Conservation (phyloP, 1,140 invertebrate genomes). For the Drosophila takahashii region DNA sequence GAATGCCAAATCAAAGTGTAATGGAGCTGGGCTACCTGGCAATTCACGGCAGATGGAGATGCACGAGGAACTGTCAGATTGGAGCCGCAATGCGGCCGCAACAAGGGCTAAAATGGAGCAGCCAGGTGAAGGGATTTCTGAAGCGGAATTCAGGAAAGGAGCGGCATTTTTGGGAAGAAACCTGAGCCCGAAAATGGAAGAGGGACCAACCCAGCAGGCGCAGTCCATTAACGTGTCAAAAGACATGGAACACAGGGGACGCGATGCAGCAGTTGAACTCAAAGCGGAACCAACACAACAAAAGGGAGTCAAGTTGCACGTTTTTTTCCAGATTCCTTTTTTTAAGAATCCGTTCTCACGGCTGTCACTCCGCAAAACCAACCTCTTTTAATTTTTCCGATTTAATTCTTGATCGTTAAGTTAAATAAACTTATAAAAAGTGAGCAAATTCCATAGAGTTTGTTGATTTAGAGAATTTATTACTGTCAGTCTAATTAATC, state of each 20-base stretch:
- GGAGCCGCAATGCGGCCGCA: slow-evolving; percentile 68
- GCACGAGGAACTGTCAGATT: slow-evolving; percentile 24
- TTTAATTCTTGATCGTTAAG: no score
- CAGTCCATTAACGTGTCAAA: slow-evolving; percentile 79
- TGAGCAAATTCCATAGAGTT: no score
- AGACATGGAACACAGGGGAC: slow-evolving; percentile 49
- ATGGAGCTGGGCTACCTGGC: slow-evolving; percentile 38
- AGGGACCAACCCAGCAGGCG: slow-evolving; percentile 20
- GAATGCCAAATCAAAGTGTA: slow-evolving; percentile 79
- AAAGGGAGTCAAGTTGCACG: slow-evolving; percentile 49
- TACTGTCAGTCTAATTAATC: no score
- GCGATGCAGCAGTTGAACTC: slow-evolving; percentile 27
- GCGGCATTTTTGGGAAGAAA: slow-evolving; percentile 4
- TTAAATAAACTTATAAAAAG: no score
- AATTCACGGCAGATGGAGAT: slow-evolving; percentile 8
- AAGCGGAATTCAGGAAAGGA: background rate
- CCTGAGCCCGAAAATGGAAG: background rate
- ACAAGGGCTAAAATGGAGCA: slow-evolving; percentile 20
- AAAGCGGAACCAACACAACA: slow-evolving; percentile 25
- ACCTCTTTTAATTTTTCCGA: background rate
- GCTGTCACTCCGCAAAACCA: background rate
- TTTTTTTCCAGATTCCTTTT: background rate
- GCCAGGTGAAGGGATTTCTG: background rate
- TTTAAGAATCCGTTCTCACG: background rate
- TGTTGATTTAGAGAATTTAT: no score